Evolutionary conservation across 2,797 vertebrate species (phyloP).

Genomic region (Hyperoplus lanceolatus): DNA sequence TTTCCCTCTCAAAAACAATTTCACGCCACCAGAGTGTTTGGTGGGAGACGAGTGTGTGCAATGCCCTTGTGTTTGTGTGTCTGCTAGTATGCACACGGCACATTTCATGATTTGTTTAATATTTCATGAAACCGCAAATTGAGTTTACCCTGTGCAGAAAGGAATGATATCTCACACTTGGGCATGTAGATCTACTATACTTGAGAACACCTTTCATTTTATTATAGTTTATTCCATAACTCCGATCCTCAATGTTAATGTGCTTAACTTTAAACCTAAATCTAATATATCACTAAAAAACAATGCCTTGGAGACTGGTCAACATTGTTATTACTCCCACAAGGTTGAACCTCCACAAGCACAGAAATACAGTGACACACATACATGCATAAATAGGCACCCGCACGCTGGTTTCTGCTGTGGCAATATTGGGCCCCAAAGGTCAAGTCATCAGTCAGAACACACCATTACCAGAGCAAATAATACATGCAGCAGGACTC

Average conservation of each 20-base stretch:
- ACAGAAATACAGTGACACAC: conserved; percentile 7
- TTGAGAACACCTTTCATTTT: neutral
- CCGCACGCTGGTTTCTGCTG: conserved; percentile 37
- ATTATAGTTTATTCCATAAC: neutral
- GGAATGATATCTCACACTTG: conserved; percentile 6
- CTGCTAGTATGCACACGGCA: conserved; percentile 2
- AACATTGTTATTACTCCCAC: neutral
- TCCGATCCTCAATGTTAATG: neutral
- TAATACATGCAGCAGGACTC: conserved; percentile 57
- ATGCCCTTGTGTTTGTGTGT: conserved; percentile 2
- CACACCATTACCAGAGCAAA: conserved; percentile 60
- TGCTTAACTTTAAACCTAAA: neutral
- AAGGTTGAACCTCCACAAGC: neutral
- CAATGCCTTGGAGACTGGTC: neutral
- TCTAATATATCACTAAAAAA: neutral
- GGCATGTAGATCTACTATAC: neutral
- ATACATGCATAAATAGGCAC: conserved; percentile 46
- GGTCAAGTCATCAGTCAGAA: conserved; percentile 72
- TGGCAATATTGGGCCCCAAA: conserved; percentile 58
- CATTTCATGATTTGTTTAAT: conserved; percentile 52
- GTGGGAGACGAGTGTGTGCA: conserved; percentile 44
- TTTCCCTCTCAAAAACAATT: conserved; percentile 68
- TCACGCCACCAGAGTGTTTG: conserved; percentile 52
- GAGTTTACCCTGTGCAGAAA: conserved; percentile 15
- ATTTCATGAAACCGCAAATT: conserved; percentile 43